Conservation (phyloP, 2,888 invertebrate species). For the Bembecia ichneumoniformis region DNA sequence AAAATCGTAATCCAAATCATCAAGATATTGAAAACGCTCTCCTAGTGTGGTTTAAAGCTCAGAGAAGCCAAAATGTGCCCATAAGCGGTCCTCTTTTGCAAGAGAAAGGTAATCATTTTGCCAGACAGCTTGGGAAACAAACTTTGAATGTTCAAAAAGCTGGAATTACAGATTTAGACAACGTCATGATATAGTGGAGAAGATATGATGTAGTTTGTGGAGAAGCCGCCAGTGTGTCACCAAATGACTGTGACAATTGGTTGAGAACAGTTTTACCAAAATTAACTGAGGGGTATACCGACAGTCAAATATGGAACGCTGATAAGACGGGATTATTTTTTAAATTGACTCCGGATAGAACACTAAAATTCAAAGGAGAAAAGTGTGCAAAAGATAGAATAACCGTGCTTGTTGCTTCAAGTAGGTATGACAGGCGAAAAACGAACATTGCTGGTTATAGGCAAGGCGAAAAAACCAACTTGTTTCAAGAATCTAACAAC, state of each 20-base stretch:
- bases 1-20: not conserved
- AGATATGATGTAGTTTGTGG: not conserved
- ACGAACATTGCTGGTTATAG: slow-evolving; percentile 4
- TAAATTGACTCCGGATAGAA: slow-evolving; percentile 5
- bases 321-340: slow-evolving; percentile 18
- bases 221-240: not conserved
- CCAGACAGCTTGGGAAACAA: not conserved
- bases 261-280: slow-evolving; percentile 4
- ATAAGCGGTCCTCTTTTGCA: not conserved
- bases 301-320: slow-evolving; percentile 10
- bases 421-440: slow-evolving; percentile 2
- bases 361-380: slow-evolving; percentile 6
- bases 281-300: slow-evolving; percentile 2
- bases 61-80: not conserved
- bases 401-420: slow-evolving; percentile 4
- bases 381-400: slow-evolving; percentile 5
- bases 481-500: slow-evolving; percentile 1
- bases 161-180: slow-evolving; percentile 6
- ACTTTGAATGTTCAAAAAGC: slow-evolving; percentile 5
- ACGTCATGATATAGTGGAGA: slow-evolving; percentile 5
- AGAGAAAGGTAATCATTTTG: slow-evolving; percentile 3
- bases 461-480: slow-evolving; percentile 7
- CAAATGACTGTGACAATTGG: slow-evolving; percentile 3
- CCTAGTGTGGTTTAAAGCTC: not conserved
- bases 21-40: slow-evolving; percentile 1